Base-by-base conservation (phyloP, 1,140 invertebrate genomes). In the Apis mellifera region DNA sequence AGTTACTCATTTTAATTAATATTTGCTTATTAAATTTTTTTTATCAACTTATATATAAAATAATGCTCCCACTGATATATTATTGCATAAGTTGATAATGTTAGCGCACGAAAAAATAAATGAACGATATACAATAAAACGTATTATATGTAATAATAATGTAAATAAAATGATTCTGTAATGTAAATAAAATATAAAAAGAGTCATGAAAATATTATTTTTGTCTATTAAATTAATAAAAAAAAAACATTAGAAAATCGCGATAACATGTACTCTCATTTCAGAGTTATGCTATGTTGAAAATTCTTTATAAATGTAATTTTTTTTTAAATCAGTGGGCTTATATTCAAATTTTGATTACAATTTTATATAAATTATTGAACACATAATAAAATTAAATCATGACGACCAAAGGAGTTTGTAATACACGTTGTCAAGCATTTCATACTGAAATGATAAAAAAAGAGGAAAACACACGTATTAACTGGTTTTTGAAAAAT, bases 401-500 rank as follows among this genome's bases (percentile, higher is more conserved):
- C 55, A 78, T 71, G 72, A 11, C 78, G 26, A 73, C 13, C 12
- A 59, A 66, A 17, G 54, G 68, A 21, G 71, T 89, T 48, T 91
- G 89, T 66, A 88, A 92, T n/a, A 50, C 84, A 48, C 89, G 90
- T 62, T 90, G 85, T 72, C 91, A 91, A 32, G 70, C 85, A 70
- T 91, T 91, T 82, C 75, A 78, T 13, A 84, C 32, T 9, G 89
- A 90, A 54, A 78, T 78, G 15, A 83, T 85, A 68, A 77, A 81
- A 57, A 92, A 89, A 9, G 90, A 91, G 81, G 87, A 91, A 48
- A 66, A 59, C 19, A 57, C 86, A 21, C 89, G 90, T 50, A 90
- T 83, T 5, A 84, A 64, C 66, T 93, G 91, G 92, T 93, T 92
- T 77, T 50, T 89, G 11, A 89, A 90, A 74, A 92, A 93, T 72